Percentiles rank a stretch among this genome's conserved stretches.
Evolutionary conservation across 1,140 invertebrate species (phyloP).

Genomic region (Ceratosolen fusciceps): DNA sequence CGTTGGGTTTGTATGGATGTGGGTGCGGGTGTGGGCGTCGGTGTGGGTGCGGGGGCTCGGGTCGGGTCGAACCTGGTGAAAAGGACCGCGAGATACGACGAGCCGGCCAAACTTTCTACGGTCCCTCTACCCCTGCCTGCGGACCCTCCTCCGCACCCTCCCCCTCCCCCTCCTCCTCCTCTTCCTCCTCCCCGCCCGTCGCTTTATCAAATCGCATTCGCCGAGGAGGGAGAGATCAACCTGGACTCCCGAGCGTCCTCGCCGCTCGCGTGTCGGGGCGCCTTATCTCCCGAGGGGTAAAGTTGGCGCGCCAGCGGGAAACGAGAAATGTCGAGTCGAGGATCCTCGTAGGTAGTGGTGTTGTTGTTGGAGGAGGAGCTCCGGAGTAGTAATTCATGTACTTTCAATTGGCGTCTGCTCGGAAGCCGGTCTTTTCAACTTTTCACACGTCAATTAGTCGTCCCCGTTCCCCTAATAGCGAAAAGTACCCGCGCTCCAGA

Average conservation of each 20-base stretch:
- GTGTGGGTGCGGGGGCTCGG: no score
- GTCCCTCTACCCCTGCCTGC: neutral
- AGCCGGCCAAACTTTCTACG: neutral
- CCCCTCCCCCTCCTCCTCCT: neutral
- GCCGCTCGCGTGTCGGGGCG: neutral
- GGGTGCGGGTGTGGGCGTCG: no score
- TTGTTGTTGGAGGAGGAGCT: neutral
- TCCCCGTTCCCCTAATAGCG: no score
- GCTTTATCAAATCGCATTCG: constrained; percentile 1
- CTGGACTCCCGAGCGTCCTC: no score
- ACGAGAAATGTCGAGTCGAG: constrained; percentile 2
- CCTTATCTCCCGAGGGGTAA: neutral
- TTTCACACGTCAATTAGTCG: neutral
- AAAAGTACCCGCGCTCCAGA: no score
- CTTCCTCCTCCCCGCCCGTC: no score
- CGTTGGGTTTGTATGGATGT: neutral
- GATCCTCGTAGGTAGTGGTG: neutral
- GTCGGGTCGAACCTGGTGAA: no score
- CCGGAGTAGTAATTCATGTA: neutral
- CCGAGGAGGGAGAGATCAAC: no score
- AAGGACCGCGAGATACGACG: no score
- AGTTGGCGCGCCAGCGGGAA: neutral
- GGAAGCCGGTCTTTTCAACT: neutral
- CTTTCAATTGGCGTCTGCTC: neutral
- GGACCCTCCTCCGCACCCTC: neutral